Evolutionary conservation across 2,113 vertebrate genomes (phyloP), one percentile per base, ranked within the genome.

Genomic region (Muscicapa adusta): DNA sequence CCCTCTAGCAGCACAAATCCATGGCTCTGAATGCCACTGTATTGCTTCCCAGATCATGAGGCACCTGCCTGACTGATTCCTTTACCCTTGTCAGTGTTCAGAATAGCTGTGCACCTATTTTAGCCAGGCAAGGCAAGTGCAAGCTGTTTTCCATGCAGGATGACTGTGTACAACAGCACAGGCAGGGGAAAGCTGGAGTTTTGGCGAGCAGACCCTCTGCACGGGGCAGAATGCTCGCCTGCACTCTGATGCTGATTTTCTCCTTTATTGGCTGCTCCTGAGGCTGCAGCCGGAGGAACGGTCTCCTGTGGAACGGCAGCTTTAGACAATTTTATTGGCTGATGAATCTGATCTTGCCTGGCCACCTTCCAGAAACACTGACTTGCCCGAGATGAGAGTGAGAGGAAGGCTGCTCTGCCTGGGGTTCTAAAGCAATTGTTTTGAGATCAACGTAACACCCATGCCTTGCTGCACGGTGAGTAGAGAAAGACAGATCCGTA

Each of bases 381-480:
- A 88, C 94, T 93, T 93, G 94, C 94, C 88, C 75, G 89, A 90
- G 85, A 91, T 92, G 88, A 94, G 94, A 96, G 95, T 92, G 93
- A 95, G 88, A 89, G 87, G 85, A 93, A 96, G 92, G 88, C 81
- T 95, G 73, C 67, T 95, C 83, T 96, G 95, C 94, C 90, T 54
- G 89, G 70, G 91, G 93, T 89, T 95, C 58, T 96, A 57, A 94
- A 88, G 79, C 82, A 81, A 66, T 94, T 92, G 86, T 85, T 84
- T 42, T 5, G 58, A 95, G 94, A 92, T 68, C 78, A 68, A 5
- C 73, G 0, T 51, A 48, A 7, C 92, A 89, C 94, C 94, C 97
- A 97, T 97, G 97, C 97, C 97, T 91, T 97, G 97, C 97, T 98
- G 97, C 92, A 97, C 97, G 15, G 97, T 98, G 68, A 97, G 97